Evolutionary conservation across 2,888 invertebrate species (phyloP), one percentile per base, ranked within the genome.

Genomic region (Zele albiditarsus): DNA sequence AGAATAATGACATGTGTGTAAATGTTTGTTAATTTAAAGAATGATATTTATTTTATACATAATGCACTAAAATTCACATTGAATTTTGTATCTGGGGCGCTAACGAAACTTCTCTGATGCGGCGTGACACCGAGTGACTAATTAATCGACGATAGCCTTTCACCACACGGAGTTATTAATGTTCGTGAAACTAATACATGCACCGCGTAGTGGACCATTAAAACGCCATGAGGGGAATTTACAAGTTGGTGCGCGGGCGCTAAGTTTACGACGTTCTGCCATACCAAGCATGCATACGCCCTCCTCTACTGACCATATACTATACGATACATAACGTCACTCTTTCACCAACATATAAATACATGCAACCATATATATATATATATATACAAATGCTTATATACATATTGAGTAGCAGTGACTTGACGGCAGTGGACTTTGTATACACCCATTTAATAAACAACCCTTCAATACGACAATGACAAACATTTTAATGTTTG

Each of bases 161-260:
- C 85, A 82, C 81, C 80, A 79, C 80, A 82, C 28, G 62, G 83
- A 84, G 86, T 88, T 88, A 88, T 87, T 87, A 88, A 89, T 87
- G 88, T 82, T 79, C 82, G 75, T 84, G 88, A 82, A 86, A 88
- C 84, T 87, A 88, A 88, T 88, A 87, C 87, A 86, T 84, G 84
- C 83, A 82, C 84, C 80, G 76, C 80, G 76, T 68, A 74, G 72
- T 72, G 82, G 84, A 81, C 87, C 87, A 85, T 89, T 89, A 88
- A 89, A 87, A 88, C 86, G 88, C 87, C 88, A 87, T 80, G 83
- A 82, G 78, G 53, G 78, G 80, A 81, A 83, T 82, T 83, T 83
- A 82, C 83, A 83, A 83, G 83, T 82, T 63, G 33, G 33, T 79
- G 77, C 80, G 75, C 73, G 83, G 78, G 75, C 77, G 80, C 81